Percentiles rank a stretch among this genome's conserved stretches.
Evolutionary conservation across 2,888 invertebrate species (phyloP).

Genomic region (Prenolepis imparis): DNA sequence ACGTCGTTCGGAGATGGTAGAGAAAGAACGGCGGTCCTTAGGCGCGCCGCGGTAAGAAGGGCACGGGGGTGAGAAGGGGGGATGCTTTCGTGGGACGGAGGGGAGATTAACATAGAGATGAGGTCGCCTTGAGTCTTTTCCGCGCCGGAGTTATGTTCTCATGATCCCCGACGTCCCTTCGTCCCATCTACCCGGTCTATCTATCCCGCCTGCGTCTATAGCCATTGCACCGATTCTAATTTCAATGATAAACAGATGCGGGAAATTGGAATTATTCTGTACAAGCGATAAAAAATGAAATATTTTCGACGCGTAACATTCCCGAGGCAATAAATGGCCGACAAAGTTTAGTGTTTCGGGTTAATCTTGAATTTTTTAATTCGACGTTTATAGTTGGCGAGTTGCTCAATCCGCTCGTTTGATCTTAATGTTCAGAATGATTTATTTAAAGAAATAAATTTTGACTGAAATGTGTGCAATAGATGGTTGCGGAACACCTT

Average conservation of each 20-base stretch:
- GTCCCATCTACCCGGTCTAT: conserved; percentile 12
- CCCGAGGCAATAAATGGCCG: too few relatives aligned
- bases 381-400: background rate
- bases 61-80: background rate
- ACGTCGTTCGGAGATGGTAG: background rate
- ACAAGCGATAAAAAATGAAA: background rate
- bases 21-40: background rate
- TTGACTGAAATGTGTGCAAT: background rate
- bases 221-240: background rate
- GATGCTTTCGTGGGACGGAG: conserved; percentile 59
- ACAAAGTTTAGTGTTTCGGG: background rate
- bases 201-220: background rate
- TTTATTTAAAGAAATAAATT: conserved; percentile 3
- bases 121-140: conserved; percentile 76
- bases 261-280: background rate
- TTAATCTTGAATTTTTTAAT: conserved; percentile 1
- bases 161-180: conserved; percentile 58
- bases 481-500: background rate
- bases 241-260: background rate
- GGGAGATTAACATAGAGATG: conserved; percentile 81
- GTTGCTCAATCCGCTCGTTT: background rate
- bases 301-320: background rate
- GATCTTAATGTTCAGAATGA: background rate
- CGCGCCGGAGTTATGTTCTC: conserved; percentile 74
- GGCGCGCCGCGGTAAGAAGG: conserved; percentile 36